Conservation (phyloP, 2,888 invertebrate species). For the Callyntrura guangdongensis region DNA sequence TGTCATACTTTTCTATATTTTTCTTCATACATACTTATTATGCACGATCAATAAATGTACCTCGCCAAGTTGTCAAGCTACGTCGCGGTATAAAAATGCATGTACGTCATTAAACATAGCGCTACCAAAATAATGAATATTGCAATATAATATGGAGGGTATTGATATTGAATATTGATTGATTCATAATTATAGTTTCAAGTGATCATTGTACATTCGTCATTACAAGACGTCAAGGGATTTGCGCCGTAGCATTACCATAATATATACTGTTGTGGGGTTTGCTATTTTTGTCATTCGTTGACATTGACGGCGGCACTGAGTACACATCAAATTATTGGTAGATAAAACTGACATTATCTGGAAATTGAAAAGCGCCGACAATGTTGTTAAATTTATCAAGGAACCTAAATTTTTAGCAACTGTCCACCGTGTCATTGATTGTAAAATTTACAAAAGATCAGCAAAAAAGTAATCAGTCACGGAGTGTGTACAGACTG, state of each 20-base stretch:
- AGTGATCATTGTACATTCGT: constrained; percentile 1
- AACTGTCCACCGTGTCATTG: background rate
- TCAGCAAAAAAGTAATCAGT: constrained; percentile 2
- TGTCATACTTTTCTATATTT: no score
- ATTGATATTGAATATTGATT: no score
- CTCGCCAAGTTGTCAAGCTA: background rate
- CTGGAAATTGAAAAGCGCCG: constrained; percentile 52
- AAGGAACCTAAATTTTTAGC: constrained; percentile 1
- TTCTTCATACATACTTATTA: background rate
- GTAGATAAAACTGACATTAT: constrained; percentile 71
- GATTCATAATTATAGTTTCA: background rate
- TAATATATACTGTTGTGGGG: background rate
- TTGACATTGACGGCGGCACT: constrained; percentile 17
- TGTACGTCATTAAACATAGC: background rate
- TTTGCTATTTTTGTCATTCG: constrained; percentile 18
- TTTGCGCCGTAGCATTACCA: background rate
- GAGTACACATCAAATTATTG: constrained; percentile 58
- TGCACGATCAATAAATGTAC: no score
- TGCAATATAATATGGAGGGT: no score
- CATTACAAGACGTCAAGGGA: constrained; percentile 6
- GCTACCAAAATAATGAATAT: background rate
- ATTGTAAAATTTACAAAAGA: constrained; percentile 22
- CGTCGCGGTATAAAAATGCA: background rate
- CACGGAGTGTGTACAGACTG: background rate
- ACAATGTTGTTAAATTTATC: constrained; percentile 56